Evolutionary conservation across 2,888 invertebrate species (phyloP), one percentile per base, ranked within the genome.

Genomic region (Ormyrus rosae): DNA sequence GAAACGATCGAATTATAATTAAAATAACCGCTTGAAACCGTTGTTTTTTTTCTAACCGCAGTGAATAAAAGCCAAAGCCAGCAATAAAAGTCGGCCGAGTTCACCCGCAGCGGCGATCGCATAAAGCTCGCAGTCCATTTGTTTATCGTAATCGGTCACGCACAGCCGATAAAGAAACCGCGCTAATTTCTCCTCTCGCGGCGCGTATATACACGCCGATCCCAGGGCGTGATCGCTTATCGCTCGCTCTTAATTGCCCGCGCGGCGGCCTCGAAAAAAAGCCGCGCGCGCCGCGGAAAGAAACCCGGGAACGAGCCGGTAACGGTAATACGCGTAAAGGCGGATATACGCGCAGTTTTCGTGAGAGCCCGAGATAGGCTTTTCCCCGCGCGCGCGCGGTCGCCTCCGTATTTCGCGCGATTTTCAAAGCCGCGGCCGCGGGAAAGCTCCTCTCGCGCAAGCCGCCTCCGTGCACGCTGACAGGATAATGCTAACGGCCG

Each of bases 181-280:
- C 13, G 60, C 60, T 70, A 72, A 72, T 63, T 72, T 61, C 50
- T 63, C 48, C 60, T 11, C 58, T 70, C 19, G 61, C 69, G n/a
- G 19, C 19, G 19, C 19, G 19, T 19, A 19, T 19, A 19, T 19
- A 19, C 2, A 19, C 19, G 19, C 19, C 19, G 19, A 34, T 61
- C 34, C 10, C 19, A 13, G 19, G 19, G 13, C 6, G 65, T 10
- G 19, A 34, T 58, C 53, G 53, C 58, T 46, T 60, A 69, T 69
- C 69, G 69, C 61, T 61, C 53, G 46, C 10, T 53, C 63, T 69
- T 61, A 75, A 75, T 75, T 68, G 53, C 69, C 19, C 60, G 60
- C n/a, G 9, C n/a, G 9, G 10, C 10, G 70, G 56, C 58, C 53
- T 48, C 64, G 46, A 53, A 60, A 11, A 55, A 55, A 11, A 50